phyloP scores from a whole-genome alignment of 1,140 invertebrate genomes.

The Oppia nitens region DNA sequence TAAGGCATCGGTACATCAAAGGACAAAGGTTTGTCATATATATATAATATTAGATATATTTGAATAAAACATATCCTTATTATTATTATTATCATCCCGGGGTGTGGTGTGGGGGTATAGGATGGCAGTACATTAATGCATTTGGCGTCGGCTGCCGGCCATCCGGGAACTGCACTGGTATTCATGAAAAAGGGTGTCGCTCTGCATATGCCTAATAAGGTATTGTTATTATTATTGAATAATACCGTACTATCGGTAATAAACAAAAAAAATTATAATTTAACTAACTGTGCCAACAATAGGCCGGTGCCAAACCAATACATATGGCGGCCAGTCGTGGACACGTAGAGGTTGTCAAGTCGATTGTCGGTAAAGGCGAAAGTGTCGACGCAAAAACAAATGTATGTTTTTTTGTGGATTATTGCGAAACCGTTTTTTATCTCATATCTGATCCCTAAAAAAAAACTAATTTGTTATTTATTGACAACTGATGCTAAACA shows the following conservation, averaged over 20 bases:
- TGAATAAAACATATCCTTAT: too few relatives aligned
- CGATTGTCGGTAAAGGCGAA: conserved; percentile 83
- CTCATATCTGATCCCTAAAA: background rate
- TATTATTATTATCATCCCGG: background rate
- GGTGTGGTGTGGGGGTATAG: conserved; percentile 17
- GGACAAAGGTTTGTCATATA: conserved; percentile 53
- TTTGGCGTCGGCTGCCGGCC: conserved; percentile 85
- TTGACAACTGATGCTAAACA: background rate
- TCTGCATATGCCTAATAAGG: conserved; percentile 97
- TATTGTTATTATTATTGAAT: conserved; percentile 27
- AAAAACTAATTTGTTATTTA: too few relatives aligned
- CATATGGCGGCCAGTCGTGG: conserved; percentile 81
- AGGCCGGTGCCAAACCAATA: conserved; percentile 72
- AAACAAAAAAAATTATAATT: too few relatives aligned
- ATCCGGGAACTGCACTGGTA: conserved; percentile 95
- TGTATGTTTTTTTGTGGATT: conserved; percentile 35
- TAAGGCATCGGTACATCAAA: conserved; percentile 79
- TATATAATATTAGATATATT: too few relatives aligned
- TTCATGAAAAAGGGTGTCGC: conserved; percentile 98
- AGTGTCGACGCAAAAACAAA: conserved; percentile 86
- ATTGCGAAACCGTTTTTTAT: conserved; percentile 2
- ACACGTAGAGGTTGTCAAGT: conserved; percentile 92
- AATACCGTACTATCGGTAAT: too few relatives aligned
- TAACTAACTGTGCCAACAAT: conserved; percentile 14
- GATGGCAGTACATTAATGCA: conserved; percentile 97